Evolutionary conservation across 2,888 invertebrate species (phyloP), one percentile per base, ranked within the genome.

Genomic region (Euproctis similis): DNA sequence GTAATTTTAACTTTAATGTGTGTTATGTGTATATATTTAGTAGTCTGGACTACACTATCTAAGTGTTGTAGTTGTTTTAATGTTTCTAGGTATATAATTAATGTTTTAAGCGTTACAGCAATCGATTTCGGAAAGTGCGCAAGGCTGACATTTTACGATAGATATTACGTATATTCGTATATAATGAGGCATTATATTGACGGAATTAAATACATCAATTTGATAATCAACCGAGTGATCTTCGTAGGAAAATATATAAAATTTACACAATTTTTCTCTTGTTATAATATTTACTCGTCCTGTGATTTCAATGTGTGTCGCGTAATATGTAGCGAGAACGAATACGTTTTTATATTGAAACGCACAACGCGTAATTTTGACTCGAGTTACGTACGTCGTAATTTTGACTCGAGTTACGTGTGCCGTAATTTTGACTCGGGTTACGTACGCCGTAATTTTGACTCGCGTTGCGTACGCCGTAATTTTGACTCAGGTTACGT

Each of bases 1-100:
- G 34, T 39, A 32, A 34, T 31, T 27, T 24, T 38, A 20, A 34
- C 24, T n/a, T 22, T 17, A 13, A 23, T 32, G 28, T 28, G 31
- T 36, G 26, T 26, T 25, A 27, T 22, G 23, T 31, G 34, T 30
- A 41, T 33, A 37, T 27, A 33, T 28, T 29, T 45, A 38, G 11
- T 28, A 17, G 24, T 22, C 18, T 26, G 28, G 34, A 35, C 28
- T 28, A 29, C 48, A 47, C 48, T 44, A 30, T 25, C 23, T 12
- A 45, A 45, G 44, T 44, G 36, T 40, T 34, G 10, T 24, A 26
- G 18, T 12, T 24, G 19, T 26, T 13, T 26, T 18, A 27, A 29
- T 12, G 21, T 37, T 31, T n/a, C 21, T 28, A 31, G 27, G 30
- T 26, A 25, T 31, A 27, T 34, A 16, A 33, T 1, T 50, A 47